These are phyloP conservation scores for Mus caroli DNA, from an alignment of 2,797 vertebrate species.

Conservation along the genomic window DNA sequence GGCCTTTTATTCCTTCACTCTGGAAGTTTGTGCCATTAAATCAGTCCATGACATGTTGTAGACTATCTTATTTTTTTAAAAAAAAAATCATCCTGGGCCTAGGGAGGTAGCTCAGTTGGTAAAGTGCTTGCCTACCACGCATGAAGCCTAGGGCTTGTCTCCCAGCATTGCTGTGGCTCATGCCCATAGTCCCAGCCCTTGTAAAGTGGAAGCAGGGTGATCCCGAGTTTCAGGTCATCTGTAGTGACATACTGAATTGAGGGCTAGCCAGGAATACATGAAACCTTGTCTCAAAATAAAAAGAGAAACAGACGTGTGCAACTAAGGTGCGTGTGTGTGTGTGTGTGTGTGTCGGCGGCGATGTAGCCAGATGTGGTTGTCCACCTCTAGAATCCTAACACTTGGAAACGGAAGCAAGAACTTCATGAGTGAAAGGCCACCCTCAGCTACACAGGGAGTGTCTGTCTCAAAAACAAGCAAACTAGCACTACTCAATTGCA, in stretches of 20 bases:
- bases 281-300: not conserved
- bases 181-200: not conserved
- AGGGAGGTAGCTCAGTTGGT: not conserved
- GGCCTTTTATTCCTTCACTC: not conserved
- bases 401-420: not conserved
- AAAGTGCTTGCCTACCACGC: not conserved
- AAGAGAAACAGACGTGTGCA: not conserved
- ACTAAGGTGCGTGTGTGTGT: not conserved
- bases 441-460: not conserved
- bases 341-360: too few species aligned
- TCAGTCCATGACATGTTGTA: not conserved
- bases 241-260: not conserved
- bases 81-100: not conserved
- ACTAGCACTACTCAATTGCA: not conserved
- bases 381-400: not conserved
- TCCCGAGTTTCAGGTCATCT: not conserved
- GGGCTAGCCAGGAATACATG: not conserved
- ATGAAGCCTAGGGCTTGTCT: not conserved
- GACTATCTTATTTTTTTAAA: not conserved
- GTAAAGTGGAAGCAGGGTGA: not conserved
- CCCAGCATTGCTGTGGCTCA: not conserved
- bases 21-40: not conserved
- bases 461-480: not conserved
- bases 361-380: not conserved
- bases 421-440: not conserved